These are phyloP conservation scores for Cygnus olor DNA, from an alignment of 2,797 vertebrate species.

Conservation along the genomic window DNA sequence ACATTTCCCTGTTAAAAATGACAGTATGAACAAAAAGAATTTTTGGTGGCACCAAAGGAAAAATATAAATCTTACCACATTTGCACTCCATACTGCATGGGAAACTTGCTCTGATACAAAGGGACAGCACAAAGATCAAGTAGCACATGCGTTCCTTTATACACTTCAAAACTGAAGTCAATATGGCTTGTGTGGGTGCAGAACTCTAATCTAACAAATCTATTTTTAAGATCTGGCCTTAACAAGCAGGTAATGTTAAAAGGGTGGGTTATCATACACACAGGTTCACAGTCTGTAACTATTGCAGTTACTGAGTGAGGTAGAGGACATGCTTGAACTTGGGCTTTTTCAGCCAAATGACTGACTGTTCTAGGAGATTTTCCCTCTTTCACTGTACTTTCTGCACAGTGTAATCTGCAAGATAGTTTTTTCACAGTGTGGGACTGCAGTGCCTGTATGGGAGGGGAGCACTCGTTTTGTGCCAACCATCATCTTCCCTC, in stretches of 20 bases:
- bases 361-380: neutral
- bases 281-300: neutral
- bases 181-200: neutral
- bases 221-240: neutral
- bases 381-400: neutral
- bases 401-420: neutral
- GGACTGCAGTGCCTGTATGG: neutral
- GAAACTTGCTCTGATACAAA: neutral
- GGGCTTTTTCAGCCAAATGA: neutral
- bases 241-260: constrained; percentile 10
- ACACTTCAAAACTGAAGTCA: neutral
- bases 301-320: neutral
- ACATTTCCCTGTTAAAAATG: neutral
- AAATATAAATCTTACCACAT: neutral
- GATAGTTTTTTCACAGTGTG: neutral
- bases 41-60: neutral
- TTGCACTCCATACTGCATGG: neutral
- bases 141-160: neutral
- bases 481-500: neutral
- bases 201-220: neutral
- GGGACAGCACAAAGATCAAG: constrained; percentile 2
- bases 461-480: neutral
- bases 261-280: neutral
- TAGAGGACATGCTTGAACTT: neutral
- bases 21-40: neutral